These are phyloP conservation scores for Acrocephalus scirpaceus DNA, from an alignment of 2,797 vertebrate species.

Conservation along the genomic window DNA sequence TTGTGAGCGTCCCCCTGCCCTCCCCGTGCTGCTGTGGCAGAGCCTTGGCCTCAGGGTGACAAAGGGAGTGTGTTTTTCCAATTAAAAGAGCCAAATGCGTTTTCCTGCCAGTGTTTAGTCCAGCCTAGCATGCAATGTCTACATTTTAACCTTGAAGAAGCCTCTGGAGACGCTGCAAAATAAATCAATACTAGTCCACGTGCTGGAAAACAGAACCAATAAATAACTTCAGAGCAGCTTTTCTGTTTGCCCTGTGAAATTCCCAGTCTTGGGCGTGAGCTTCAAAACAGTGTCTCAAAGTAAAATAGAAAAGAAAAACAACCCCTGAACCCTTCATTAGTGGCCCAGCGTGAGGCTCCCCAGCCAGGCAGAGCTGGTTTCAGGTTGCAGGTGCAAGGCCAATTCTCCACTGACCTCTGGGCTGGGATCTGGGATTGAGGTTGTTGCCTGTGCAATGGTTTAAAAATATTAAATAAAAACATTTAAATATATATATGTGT, in stretches of 20 bases:
- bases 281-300: not conserved
- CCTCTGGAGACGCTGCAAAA: slow-evolving; percentile 49
- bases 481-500: too few relatives aligned
- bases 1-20: not conserved
- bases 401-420: slow-evolving; percentile 17
- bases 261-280: not conserved
- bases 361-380: slow-evolving; percentile 31
- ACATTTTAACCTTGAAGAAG: slow-evolving; percentile 57
- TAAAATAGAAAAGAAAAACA: slow-evolving; percentile 29
- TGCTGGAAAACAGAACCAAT: slow-evolving; percentile 46
- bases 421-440: not conserved
- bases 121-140: slow-evolving; percentile 37
- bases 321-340: slow-evolving; percentile 8
- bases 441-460: not conserved
- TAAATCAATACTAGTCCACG: slow-evolving; percentile 43
- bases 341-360: not conserved
- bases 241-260: slow-evolving; percentile 40
- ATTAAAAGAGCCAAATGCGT: slow-evolving; percentile 60
- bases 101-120: slow-evolving; percentile 53
- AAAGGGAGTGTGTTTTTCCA: slow-evolving; percentile 60
- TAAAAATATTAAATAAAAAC: not conserved
- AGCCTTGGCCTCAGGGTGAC: slow-evolving; percentile 42
- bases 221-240: slow-evolving; percentile 46
- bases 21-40: not conserved
- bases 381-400: slow-evolving; percentile 58